phyloP scores from a whole-genome alignment of 2,888 invertebrate genomes.

The Zelleria hepariella region DNA sequence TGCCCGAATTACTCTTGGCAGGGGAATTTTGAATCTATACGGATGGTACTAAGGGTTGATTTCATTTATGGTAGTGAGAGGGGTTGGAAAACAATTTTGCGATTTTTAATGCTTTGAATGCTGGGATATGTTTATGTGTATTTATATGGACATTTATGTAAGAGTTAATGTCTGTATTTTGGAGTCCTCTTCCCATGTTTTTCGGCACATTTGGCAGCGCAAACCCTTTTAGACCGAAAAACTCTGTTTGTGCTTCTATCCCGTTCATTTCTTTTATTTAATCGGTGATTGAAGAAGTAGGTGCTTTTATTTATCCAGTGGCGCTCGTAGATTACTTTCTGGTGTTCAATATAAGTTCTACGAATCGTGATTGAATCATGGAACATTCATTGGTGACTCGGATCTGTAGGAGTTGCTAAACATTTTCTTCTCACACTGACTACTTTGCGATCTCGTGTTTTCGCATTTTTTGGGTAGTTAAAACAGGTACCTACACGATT shows the following conservation, averaged over 20 bases:
- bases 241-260: neutral
- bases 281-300: too few relatives aligned
- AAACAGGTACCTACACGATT: too few relatives aligned
- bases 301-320: too few relatives aligned
- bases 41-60: neutral
- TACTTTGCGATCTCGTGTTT: too few relatives aligned
- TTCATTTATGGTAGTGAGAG: neutral
- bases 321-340: too few relatives aligned
- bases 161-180: neutral
- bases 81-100: neutral
- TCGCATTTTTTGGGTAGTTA: too few relatives aligned
- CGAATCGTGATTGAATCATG: too few relatives aligned
- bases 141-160: neutral
- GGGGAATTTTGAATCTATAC: neutral
- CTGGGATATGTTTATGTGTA: neutral
- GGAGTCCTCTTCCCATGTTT: neutral
- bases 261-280: neutral
- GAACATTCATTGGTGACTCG: too few relatives aligned
- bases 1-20: neutral
- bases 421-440: too few relatives aligned
- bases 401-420: too few relatives aligned
- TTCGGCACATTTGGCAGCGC: neutral
- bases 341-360: too few relatives aligned
- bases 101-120: neutral
- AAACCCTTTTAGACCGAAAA: neutral